These are phyloP conservation scores for Pagrus major DNA, from an alignment of 2,113 vertebrate genomes.

Conservation along the genomic window DNA sequence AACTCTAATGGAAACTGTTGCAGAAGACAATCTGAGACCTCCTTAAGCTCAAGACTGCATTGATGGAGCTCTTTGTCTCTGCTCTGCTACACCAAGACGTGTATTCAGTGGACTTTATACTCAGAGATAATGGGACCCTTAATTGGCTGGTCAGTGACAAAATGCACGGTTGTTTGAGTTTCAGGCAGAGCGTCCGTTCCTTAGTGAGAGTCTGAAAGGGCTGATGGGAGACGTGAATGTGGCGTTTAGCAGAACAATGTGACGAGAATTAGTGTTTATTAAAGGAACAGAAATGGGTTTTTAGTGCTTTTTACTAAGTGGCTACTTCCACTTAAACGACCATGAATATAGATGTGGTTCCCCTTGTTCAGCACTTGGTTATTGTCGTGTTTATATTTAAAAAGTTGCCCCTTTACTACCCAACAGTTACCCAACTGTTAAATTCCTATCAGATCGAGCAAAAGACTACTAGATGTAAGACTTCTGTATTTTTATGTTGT, in stretches of 20 bases:
- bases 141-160: conserved; percentile 73
- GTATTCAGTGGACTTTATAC: conserved; percentile 73
- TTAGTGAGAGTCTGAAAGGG: conserved; percentile 59
- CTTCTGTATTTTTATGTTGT: background rate
- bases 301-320: conserved; percentile 48
- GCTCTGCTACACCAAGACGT: conserved; percentile 56
- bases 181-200: conserved; percentile 55
- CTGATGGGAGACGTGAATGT: conserved; percentile 56
- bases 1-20: conserved; percentile 51
- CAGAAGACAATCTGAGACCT: conserved; percentile 43
- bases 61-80: conserved; percentile 67
- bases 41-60: conserved; percentile 56
- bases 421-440: too few species aligned
- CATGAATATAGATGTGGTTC: conserved; percentile 45
- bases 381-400: conserved; percentile 10
- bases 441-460: background rate
- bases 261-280: conserved; percentile 55
- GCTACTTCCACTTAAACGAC: conserved; percentile 32
- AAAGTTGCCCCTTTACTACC: background rate
- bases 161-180: conserved; percentile 69
- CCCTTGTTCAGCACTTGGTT: background rate
- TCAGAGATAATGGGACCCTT: conserved; percentile 70
- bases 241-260: conserved; percentile 66
- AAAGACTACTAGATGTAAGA: background rate
- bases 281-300: conserved; percentile 41